Percentiles rank a stretch among this genome's conserved stretches.
These are phyloP conservation scores for Ypsolopha sequella DNA, from an alignment of 2,888 invertebrate species.

Conservation along the genomic window DNA sequence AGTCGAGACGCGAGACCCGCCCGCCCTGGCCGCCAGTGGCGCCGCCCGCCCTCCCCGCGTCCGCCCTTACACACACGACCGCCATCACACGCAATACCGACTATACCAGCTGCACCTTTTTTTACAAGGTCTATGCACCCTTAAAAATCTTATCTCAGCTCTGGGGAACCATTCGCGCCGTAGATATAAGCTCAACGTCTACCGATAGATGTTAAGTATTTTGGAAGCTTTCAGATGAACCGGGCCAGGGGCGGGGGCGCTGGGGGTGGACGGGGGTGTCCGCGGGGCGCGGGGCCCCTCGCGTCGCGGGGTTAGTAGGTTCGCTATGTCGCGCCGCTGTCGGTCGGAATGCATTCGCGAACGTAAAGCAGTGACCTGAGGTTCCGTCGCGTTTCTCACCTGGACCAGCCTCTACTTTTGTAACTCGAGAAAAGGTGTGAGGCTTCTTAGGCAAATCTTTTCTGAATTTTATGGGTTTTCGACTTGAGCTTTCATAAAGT, in stretches of 20 bases:
- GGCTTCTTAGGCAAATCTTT: too few species aligned
- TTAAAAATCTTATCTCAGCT: constrained; percentile 7
- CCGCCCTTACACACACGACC: constrained; percentile 13
- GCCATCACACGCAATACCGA: not conserved
- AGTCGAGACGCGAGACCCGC: constrained; percentile 74
- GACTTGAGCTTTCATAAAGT: not conserved
- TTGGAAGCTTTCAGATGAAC: constrained; percentile 65
- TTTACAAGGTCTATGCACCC: not conserved
- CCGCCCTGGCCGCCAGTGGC: constrained; percentile 65
- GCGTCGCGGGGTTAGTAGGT: constrained; percentile 68
- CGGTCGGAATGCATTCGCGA: constrained; percentile 70
- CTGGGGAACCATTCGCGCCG: constrained; percentile 6
- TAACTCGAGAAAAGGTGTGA: constrained; percentile 11
- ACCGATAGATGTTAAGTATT: constrained; percentile 56
- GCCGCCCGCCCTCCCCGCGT: constrained; percentile 57
- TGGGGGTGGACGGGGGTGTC: constrained; percentile 56
- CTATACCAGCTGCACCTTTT: not conserved
- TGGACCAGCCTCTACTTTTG: constrained; percentile 49
- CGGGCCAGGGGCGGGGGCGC: constrained; percentile 41
- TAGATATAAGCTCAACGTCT: constrained; percentile 32
- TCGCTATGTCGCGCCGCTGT: constrained; percentile 67
- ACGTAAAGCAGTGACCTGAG: constrained; percentile 67
- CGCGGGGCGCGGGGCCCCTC: constrained; percentile 64
- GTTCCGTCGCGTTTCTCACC: constrained; percentile 60
- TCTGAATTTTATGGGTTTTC: not conserved